Conservation (phyloP, 1,140 invertebrate genomes). For the Planococcus citri region DNA sequence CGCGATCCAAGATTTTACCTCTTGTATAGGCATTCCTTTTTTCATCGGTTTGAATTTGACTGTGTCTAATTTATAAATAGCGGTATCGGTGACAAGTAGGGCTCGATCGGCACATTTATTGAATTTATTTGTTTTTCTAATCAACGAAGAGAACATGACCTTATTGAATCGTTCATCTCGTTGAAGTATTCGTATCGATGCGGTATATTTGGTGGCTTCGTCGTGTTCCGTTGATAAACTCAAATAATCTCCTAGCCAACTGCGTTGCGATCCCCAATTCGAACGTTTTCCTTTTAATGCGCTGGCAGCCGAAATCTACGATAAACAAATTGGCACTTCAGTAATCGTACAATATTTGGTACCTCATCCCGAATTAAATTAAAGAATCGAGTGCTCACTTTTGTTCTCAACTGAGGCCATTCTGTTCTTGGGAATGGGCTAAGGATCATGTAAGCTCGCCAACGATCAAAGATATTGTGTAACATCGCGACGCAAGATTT, state of each 20-base stretch:
- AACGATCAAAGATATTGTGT: slow-evolving; percentile 54
- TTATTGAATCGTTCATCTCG: slow-evolving; percentile 56
- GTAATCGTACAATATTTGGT: too few relatives aligned
- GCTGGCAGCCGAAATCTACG: slow-evolving; percentile 66
- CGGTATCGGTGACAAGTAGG: slow-evolving; percentile 72
- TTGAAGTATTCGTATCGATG: slow-evolving; percentile 53
- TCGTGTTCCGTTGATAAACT: slow-evolving; percentile 61
- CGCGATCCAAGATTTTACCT: slow-evolving; percentile 50
- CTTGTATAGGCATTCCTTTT: slow-evolving; percentile 62
- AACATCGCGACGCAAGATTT: slow-evolving; percentile 42
- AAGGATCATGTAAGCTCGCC: slow-evolving; percentile 80
- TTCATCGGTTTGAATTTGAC: slow-evolving; percentile 79
- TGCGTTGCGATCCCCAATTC: slow-evolving; percentile 68
- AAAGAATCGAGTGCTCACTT: too few relatives aligned
- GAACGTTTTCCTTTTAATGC: slow-evolving; percentile 57
- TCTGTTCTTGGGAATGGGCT: slow-evolving; percentile 64
- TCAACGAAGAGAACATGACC: slow-evolving; percentile 44
- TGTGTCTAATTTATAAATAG: slow-evolving; percentile 79
- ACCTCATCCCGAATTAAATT: too few relatives aligned
- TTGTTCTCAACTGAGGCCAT: slow-evolving; percentile 68
- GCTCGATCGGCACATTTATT: slow-evolving; percentile 83
- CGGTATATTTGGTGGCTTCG: slow-evolving; percentile 52
- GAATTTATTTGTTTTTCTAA: slow-evolving; percentile 51
- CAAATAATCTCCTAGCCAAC: slow-evolving; percentile 90
- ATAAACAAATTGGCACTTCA: too few relatives aligned